phyloP scores from a whole-genome alignment of 2,888 invertebrate genomes.

The Thelaira solivaga region DNA sequence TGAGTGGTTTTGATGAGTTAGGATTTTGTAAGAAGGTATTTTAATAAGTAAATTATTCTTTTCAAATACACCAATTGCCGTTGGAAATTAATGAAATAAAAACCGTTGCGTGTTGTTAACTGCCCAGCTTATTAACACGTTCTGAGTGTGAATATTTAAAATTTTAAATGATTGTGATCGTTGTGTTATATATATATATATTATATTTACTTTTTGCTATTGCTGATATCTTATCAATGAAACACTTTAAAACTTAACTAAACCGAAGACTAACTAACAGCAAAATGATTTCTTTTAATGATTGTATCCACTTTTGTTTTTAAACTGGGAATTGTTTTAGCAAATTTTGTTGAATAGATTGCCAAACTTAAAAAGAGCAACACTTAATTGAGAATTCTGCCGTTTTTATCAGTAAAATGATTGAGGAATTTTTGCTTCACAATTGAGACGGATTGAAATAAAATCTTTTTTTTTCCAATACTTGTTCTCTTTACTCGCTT shows the following conservation, averaged over 20 bases:
- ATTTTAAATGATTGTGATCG: constrained; percentile 1
- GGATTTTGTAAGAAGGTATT: not conserved
- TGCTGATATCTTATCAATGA: constrained; percentile 59
- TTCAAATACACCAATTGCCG: constrained; percentile 2
- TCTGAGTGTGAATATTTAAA: constrained; percentile 40
- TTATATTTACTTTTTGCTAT: constrained; percentile 26
- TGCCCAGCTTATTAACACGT: constrained; percentile 31
- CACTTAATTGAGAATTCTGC: constrained; percentile 22
- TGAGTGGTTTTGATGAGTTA: not conserved
- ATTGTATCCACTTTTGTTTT: not conserved
- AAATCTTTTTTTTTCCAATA: constrained; percentile 1
- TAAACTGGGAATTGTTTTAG: constrained; percentile 14
- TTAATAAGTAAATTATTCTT: no score
- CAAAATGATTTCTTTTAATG: constrained; percentile 4
- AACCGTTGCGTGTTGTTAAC: constrained; percentile 41
- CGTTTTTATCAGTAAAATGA: constrained; percentile 26
- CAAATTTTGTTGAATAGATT: constrained; percentile 8
- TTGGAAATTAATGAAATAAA: not conserved
- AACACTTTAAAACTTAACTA: constrained; percentile 37
- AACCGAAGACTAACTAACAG: constrained; percentile 20
- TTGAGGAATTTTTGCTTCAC: constrained; percentile 31
- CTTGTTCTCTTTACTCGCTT: not conserved
- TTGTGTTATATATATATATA: not conserved
- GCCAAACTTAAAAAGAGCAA: constrained; percentile 17
- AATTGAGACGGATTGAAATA: constrained; percentile 10